These are phyloP conservation scores for Acromyrmex charruanus DNA, from an alignment of 1,140 invertebrate genomes.

Conservation along the genomic window DNA sequence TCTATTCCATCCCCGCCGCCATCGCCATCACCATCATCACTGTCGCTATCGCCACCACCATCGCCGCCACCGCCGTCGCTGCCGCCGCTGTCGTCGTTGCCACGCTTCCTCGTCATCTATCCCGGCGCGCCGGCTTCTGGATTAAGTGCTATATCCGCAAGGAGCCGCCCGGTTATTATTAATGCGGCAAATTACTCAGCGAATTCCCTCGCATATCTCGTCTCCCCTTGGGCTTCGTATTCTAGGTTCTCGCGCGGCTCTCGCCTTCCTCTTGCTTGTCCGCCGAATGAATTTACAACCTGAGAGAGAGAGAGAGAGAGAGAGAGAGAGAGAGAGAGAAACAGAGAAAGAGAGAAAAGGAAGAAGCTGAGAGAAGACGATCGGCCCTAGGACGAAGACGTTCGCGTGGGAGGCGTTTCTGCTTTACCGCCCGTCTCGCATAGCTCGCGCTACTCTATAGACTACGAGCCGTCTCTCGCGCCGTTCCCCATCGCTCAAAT, in stretches of 20 bases:
- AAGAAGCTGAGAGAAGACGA: slow-evolving; percentile 1
- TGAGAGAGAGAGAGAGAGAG: slow-evolving; percentile 13
- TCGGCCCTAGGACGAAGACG: slow-evolving; percentile 59
- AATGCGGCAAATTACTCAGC: slow-evolving; percentile 82
- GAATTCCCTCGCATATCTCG: slow-evolving; percentile 67
- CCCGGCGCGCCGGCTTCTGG: slow-evolving; percentile 62
- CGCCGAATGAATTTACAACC: slow-evolving; percentile 66
- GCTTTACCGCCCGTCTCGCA: slow-evolving; percentile 69
- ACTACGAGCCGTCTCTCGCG: slow-evolving; percentile 50
- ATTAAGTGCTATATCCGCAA: slow-evolving; percentile 72
- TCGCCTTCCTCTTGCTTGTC: slow-evolving; percentile 23
- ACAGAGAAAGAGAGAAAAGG: not conserved
- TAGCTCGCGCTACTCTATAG: slow-evolving; percentile 51
- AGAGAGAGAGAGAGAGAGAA: slow-evolving; percentile 35
- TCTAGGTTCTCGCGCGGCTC: not conserved
- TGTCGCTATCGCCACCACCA: not conserved
- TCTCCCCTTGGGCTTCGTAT: not conserved
- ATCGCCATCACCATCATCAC: not conserved
- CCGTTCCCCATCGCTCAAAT: slow-evolving; percentile 77
- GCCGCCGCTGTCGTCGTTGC: not conserved
- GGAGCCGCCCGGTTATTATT: slow-evolving; percentile 76
- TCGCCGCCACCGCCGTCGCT: slow-evolving; percentile 21
- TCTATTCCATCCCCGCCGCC: slow-evolving; percentile 35
- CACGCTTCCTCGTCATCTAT: slow-evolving; percentile 56
- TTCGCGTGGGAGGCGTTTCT: slow-evolving; percentile 45